These are phyloP conservation scores for Lerista edwardsae DNA, from an alignment of 2,797 vertebrate species.

Conservation along the genomic window DNA sequence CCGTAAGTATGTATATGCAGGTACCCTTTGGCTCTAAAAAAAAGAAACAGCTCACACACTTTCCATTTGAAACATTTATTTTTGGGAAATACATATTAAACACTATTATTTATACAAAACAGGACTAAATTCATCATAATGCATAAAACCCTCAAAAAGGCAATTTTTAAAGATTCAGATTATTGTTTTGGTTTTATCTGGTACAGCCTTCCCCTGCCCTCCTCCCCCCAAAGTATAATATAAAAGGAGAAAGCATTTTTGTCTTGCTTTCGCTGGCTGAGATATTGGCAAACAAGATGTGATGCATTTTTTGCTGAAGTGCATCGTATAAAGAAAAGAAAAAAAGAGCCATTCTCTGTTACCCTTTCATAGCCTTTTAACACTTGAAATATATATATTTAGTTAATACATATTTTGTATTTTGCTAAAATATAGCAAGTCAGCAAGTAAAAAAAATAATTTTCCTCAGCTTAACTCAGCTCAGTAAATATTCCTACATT, in stretches of 20 bases:
- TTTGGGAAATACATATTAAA: constrained; percentile 93
- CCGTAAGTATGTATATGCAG: accelerated
- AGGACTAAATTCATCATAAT: constrained; percentile 83
- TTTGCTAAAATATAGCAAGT: constrained; percentile 82
- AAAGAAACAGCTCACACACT: constrained; percentile 31
- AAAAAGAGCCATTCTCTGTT: constrained; percentile 40
- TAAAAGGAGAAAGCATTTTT: constrained; percentile 65
- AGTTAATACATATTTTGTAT: constrained; percentile 61
- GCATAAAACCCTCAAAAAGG: constrained; percentile 87
- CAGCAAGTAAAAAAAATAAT: constrained; percentile 63
- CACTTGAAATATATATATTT: constrained; percentile 64
- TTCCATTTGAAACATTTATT: constrained; percentile 91
- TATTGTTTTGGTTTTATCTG: constrained; percentile 42
- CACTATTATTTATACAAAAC: constrained; percentile 89
- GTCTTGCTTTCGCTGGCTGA: constrained; percentile 61
- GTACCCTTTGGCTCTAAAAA: not conserved
- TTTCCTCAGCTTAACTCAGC: constrained; percentile 56
- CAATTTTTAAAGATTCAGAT: constrained; percentile 74
- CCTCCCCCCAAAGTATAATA: constrained; percentile 56
- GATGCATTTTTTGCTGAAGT: constrained; percentile 62
- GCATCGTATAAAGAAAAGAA: constrained; percentile 41
- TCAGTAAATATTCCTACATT: constrained; percentile 23
- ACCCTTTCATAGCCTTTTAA: constrained; percentile 58
- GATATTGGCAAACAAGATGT: constrained; percentile 47
- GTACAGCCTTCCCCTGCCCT: not conserved